These are phyloP conservation scores for Nasonia vitripennis DNA, from an alignment of 1,140 invertebrate genomes.

Conservation along the genomic window DNA sequence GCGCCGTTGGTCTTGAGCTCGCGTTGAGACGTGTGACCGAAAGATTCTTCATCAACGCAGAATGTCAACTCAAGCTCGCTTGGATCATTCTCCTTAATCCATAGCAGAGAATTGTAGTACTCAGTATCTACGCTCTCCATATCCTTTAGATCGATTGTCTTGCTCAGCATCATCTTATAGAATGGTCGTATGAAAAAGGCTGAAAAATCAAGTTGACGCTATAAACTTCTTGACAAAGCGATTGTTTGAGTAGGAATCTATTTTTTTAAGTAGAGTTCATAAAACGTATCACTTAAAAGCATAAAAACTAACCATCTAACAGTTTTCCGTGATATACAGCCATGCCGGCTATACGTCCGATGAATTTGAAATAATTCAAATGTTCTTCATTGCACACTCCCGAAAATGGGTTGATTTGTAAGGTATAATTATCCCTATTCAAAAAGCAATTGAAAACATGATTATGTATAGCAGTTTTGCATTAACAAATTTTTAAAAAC, in stretches of 20 bases:
- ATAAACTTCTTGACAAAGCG: neutral
- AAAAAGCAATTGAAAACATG: conserved; percentile 49
- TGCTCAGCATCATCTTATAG: conserved; percentile 99
- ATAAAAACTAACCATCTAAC: conserved; percentile 85
- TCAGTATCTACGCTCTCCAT: conserved; percentile 99
- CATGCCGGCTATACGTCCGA: conserved; percentile 98
- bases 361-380: conserved; percentile 98
- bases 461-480: neutral
- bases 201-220: conserved; percentile 68
- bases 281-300: neutral
- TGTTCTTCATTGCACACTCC: conserved; percentile 98
- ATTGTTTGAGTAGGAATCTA: neutral
- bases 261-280: neutral
- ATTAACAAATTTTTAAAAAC: conserved; percentile 3
- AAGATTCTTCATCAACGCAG: conserved; percentile 96
- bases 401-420: conserved; percentile 99
- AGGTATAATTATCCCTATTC: conserved; percentile 96
- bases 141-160: conserved; percentile 95
- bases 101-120: conserved; percentile 98
- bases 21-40: conserved; percentile 94
- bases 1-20: conserved; percentile 94
- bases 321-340: conserved; percentile 99
- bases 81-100: conserved; percentile 98
- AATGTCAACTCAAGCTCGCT: conserved; percentile 95
- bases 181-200: conserved; percentile 99